Conservation (phyloP, 2,113 vertebrate species). For the Cheilinus undulatus region DNA sequence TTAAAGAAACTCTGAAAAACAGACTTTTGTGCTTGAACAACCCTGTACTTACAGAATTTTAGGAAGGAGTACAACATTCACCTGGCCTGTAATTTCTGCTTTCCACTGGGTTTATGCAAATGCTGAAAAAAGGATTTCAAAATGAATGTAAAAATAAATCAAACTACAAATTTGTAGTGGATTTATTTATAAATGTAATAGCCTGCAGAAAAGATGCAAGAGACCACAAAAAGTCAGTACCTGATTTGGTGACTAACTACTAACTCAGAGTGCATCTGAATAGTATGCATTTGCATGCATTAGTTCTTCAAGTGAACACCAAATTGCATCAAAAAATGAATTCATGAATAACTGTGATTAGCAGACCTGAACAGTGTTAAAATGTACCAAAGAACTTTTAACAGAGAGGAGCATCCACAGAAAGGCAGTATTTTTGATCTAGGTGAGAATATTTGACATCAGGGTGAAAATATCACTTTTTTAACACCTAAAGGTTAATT, state of each 20-base stretch:
- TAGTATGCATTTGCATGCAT: slow-evolving; percentile 15
- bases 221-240: neutral
- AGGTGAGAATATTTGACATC: neutral
- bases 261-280: slow-evolving; percentile 1
- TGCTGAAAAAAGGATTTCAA: neutral
- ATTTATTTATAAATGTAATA: neutral
- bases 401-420: neutral
- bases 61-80: neutral
- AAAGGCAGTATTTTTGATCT: neutral
- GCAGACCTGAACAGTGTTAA: slow-evolving; percentile 12
- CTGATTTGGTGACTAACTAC: neutral
- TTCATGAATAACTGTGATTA: slow-evolving; percentile 52
- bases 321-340: slow-evolving; percentile 42
- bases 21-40: neutral
- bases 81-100: neutral
- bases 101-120: neutral
- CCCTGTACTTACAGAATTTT: neutral
- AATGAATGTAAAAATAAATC: too few relatives aligned
- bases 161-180: too few relatives aligned
- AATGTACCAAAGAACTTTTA: slow-evolving; percentile 1
- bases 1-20: slow-evolving; percentile 2
- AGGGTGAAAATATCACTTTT: neutral
- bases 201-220: neutral
- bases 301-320: slow-evolving; percentile 12
- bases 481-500: neutral